These are phyloP conservation scores for Mohoua ochrocephala DNA, from an alignment of 2,113 vertebrate species.

Conservation along the genomic window DNA sequence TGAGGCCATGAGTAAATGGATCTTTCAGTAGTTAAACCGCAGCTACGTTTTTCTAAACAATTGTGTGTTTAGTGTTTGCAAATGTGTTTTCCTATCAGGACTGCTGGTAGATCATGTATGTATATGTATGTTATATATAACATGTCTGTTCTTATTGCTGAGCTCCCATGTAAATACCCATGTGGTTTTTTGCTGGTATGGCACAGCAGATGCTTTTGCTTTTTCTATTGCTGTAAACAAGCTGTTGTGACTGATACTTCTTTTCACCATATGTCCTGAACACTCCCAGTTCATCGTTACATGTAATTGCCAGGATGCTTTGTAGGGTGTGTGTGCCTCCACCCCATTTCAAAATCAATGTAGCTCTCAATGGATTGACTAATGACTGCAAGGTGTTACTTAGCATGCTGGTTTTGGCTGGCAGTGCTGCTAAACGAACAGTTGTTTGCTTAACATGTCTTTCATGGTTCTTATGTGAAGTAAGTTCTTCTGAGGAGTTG, in stretches of 20 bases:
- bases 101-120: background rate
- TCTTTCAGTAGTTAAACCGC: background rate
- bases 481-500: background rate
- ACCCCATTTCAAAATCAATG: conserved; percentile 60
- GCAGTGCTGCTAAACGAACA: background rate
- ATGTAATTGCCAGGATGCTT: conserved; percentile 62
- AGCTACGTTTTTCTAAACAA: background rate
- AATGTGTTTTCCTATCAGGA: background rate
- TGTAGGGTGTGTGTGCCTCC: conserved; percentile 49
- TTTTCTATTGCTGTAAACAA: conserved; percentile 54
- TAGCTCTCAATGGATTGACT: conserved; percentile 53
- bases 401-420: conserved; percentile 36
- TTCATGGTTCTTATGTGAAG: conserved; percentile 10
- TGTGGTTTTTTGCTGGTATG: background rate
- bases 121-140: background rate
- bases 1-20: background rate
- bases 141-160: background rate
- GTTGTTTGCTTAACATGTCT: conserved; percentile 15
- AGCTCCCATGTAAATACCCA: background rate
- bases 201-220: conserved; percentile 9
- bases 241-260: conserved; percentile 47
- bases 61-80: background rate
- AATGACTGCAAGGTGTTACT: conserved; percentile 52
- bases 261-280: conserved; percentile 29
- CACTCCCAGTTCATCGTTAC: conserved; percentile 42